Percentiles rank a stretch among this genome's conserved stretches.
Evolutionary conservation across 2,888 invertebrate genomes (phyloP).

Genomic region (Geotrupes spiniger): DNA sequence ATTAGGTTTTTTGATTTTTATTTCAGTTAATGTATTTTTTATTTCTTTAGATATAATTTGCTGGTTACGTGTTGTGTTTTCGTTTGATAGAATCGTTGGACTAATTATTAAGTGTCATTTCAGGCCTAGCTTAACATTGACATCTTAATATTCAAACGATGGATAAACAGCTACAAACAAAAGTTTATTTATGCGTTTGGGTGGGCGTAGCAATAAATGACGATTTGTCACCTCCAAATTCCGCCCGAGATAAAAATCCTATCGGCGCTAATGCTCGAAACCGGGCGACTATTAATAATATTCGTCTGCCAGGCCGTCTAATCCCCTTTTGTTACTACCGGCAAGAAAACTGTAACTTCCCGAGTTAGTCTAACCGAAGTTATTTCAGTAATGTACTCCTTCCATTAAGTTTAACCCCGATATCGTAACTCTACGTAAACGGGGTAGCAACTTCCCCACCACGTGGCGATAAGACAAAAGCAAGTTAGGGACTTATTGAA

Average conservation of each 20-base stretch:
- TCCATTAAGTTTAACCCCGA: constrained; percentile 38
- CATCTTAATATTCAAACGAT: no score
- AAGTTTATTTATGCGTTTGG: no score
- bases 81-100: no score
- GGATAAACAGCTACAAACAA: neutral
- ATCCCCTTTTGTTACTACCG: constrained; percentile 5
- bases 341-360: constrained; percentile 22
- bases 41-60: no score
- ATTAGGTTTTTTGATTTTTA: no score
- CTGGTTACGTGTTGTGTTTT: no score
- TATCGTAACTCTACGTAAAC: constrained; percentile 34
- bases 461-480: constrained; percentile 36
- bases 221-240: neutral
- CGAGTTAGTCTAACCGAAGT: constrained; percentile 44
- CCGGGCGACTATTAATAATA: constrained; percentile 5
- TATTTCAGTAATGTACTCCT: constrained; percentile 49
- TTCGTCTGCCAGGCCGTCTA: constrained; percentile 5
- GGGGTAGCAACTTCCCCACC: constrained; percentile 26
- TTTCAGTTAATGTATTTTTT: no score
- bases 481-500: constrained; percentile 42
- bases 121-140: no score
- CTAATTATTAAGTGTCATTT: no score
- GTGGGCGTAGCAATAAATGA: neutral
- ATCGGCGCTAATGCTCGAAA: neutral
- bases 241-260: neutral